Evolutionary conservation across 2,113 vertebrate species (phyloP), one percentile per base, ranked within the genome.

Genomic region (Microcebus ravelobensis): DNA sequence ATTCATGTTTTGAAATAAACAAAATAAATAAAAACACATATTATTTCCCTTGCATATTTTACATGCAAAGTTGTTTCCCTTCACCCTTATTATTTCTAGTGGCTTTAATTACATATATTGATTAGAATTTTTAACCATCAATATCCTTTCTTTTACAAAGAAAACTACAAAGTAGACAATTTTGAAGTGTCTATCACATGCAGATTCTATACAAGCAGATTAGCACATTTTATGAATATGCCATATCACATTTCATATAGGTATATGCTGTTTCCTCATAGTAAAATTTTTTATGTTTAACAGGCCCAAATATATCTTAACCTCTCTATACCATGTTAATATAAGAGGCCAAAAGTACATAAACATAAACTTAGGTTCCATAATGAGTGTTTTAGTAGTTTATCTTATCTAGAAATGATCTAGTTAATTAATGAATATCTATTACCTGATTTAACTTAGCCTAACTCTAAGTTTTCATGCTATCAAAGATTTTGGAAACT

Each of bases 311-410:
- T 55, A 79, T 61, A 89, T 57, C 63, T 86, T 81, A 48, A 39
- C 12, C 29, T 45, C 21, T 83, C 18, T 77, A 59, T 70, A 34
- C 10, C 13, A 13, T 77, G 34, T 85, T 50, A 59, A 90, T 25
- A 79, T 63, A 95, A 48, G 42, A 85, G 68, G 25, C n/a, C 34
- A 36, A 70, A 76, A 42, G 11, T 52, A 86, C 29, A 80, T 52
- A 80, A 86, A 48, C 23, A 6, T 57, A 67, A 59, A 79, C 29
- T 70, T 84, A 88, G 34, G 3, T 88, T 95, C 27, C 67, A 34
- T 77, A 81, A 87, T 91, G 73, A 93, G 70, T 70, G 31, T 48
- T 87, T 89, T 36, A 57, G 23, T 83, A 89, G 77, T 89, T 93
- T 74, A 34, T 84, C 8, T 84, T 34, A 68, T 11, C 61, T 93